These are phyloP conservation scores for Cyprinus carpio DNA, from an alignment of 2,113 vertebrate species.

Conservation along the genomic window DNA sequence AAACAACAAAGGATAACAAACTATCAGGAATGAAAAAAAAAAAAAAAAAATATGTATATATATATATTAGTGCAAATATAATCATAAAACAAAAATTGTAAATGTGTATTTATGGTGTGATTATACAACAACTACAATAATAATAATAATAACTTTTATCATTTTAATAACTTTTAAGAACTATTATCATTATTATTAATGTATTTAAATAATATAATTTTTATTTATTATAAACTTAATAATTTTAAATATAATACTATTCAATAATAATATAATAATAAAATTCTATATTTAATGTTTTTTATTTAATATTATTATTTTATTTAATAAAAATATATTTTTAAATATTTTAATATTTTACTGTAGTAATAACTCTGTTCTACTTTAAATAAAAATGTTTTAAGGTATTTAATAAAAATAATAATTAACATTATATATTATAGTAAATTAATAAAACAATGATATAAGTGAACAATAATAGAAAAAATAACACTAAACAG, in stretches of 20 bases:
- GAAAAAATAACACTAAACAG: too few relatives aligned
- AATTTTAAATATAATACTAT: neutral
- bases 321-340: neutral
- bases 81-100: neutral
- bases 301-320: neutral
- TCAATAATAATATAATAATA: neutral
- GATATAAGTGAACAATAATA: too few relatives aligned
- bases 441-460: too few relatives aligned
- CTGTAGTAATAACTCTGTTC: too few relatives aligned
- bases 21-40: neutral
- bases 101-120: too few relatives aligned
- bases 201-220: neutral
- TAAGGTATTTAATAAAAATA: too few relatives aligned
- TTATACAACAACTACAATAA: too few relatives aligned
- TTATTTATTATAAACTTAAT: neutral
- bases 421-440: too few relatives aligned
- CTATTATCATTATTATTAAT: neutral
- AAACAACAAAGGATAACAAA: neutral
- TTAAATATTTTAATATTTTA: neutral
- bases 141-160: too few relatives aligned
- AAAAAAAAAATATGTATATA: too few relatives aligned
- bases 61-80: neutral
- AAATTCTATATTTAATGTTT: neutral
- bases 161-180: neutral
- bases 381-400: too few relatives aligned